These are phyloP conservation scores for Pheosia gnoma DNA, from an alignment of 2,888 invertebrate species.

Conservation along the genomic window DNA sequence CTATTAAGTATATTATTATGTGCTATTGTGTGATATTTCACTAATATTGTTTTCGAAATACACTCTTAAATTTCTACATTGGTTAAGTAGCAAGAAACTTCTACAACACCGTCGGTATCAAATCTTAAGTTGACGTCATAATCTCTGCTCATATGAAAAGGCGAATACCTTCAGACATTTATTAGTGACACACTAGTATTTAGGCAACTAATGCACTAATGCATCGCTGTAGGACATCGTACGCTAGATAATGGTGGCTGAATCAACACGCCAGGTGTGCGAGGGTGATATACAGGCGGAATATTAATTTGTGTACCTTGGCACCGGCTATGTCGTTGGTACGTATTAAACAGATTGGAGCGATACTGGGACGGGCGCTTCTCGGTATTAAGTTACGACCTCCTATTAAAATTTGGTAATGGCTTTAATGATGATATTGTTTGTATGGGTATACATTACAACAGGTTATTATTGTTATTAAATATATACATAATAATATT, in stretches of 20 bases:
- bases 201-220: conserved; percentile 49
- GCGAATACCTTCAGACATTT: conserved; percentile 5
- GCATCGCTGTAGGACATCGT: conserved; percentile 52
- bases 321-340: conserved; percentile 43
- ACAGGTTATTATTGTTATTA: not conserved
- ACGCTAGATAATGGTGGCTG: conserved; percentile 66
- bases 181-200: conserved; percentile 25
- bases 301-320: conserved; percentile 76
- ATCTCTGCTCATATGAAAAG: not conserved
- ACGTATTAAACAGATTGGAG: conserved; percentile 26
- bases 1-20: no score
- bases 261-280: conserved; percentile 71
- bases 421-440: not conserved
- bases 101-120: no score
- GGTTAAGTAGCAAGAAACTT: no score
- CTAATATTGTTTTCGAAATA: no score
- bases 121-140: not conserved
- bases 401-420: conserved; percentile 19
- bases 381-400: conserved; percentile 22
- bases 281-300: conserved; percentile 61
- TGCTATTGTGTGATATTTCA: no score
- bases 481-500: no score
- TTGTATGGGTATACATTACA: not conserved
- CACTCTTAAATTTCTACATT: no score
- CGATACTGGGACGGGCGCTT: conserved; percentile 25